A percentile compares a stretch with the other conserved stretches of the same genome.
Evolutionary conservation across 2,888 invertebrate genomes (phyloP).

Genomic region (Caenorhabditis macrosperma): DNA sequence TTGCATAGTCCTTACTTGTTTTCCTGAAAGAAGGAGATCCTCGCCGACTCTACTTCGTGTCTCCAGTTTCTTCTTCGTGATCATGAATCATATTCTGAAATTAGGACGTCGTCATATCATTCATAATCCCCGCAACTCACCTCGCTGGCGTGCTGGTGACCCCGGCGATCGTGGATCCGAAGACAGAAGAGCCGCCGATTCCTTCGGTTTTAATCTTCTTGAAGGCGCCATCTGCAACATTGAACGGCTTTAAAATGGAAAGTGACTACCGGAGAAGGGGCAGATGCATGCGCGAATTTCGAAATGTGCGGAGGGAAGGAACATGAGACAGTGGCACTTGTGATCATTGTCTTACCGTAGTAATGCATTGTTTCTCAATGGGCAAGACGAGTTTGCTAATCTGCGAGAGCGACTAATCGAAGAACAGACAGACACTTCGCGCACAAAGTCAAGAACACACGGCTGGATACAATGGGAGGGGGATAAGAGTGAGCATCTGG

Average conservation of each 20-base stretch:
- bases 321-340: slow-evolving; percentile 1
- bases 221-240: slow-evolving; percentile 75
- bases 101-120: too few species aligned
- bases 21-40: too few species aligned
- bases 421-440: slow-evolving; percentile 35
- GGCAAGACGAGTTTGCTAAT: slow-evolving; percentile 15
- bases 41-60: too few species aligned
- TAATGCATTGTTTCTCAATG: slow-evolving; percentile 38
- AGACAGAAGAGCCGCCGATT: slow-evolving; percentile 53
- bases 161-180: slow-evolving; percentile 62
- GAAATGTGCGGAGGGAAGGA: slow-evolving; percentile 19
- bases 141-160: slow-evolving; percentile 72
- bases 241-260: slow-evolving; percentile 20
- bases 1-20: too few species aligned
- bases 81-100: too few species aligned
- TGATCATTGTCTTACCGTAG: slow-evolving; percentile 42
- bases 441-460: slow-evolving; percentile 53
- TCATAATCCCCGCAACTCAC: slow-evolving; percentile 39
- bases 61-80: too few species aligned
- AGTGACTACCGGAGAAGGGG: neutral
- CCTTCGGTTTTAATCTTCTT: slow-evolving; percentile 79
- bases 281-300: slow-evolving; percentile 28
- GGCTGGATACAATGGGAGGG: slow-evolving; percentile 38
- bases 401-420: slow-evolving; percentile 4
- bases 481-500: slow-evolving; percentile 57